Evolutionary conservation across 2,888 invertebrate species (phyloP).

Genomic region (Busseola fusca): DNA sequence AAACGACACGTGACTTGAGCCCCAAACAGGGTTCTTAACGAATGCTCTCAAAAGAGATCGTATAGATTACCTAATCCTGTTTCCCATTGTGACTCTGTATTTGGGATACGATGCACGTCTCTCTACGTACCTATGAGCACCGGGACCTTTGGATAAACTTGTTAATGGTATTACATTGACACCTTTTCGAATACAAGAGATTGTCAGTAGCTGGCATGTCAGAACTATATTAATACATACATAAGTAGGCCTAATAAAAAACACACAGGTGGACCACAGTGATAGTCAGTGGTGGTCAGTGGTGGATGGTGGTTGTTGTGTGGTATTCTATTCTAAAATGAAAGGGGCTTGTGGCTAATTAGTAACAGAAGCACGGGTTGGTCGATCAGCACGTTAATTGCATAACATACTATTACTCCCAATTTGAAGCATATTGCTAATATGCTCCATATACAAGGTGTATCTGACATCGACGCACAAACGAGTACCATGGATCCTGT

Average conservation of each 20-base stretch:
- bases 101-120: slow-evolving; percentile 56
- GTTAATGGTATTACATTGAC: slow-evolving; percentile 47
- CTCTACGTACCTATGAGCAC: slow-evolving; percentile 37
- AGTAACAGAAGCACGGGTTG: no score
- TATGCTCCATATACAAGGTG: no score
- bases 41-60: slow-evolving; percentile 58
- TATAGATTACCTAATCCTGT: slow-evolving; percentile 69
- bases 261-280: no score
- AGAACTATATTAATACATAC: not conserved
- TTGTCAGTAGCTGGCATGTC: not conserved
- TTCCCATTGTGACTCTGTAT: slow-evolving; percentile 61
- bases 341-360: no score
- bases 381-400: no score
- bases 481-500: no score
- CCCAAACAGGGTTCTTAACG: slow-evolving; percentile 46
- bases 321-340: no score
- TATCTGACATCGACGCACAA: no score
- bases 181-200: slow-evolving; percentile 21
- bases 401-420: no score
- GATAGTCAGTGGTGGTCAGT: no score
- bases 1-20: slow-evolving; percentile 49
- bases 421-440: no score
- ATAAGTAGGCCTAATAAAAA: not conserved
- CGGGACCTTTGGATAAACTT: slow-evolving; percentile 42
- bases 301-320: no score